Evolutionary conservation across 2,888 invertebrate genomes (phyloP), one percentile per base, ranked within the genome.

Genomic region (Gymnosoma rotundatum): DNA sequence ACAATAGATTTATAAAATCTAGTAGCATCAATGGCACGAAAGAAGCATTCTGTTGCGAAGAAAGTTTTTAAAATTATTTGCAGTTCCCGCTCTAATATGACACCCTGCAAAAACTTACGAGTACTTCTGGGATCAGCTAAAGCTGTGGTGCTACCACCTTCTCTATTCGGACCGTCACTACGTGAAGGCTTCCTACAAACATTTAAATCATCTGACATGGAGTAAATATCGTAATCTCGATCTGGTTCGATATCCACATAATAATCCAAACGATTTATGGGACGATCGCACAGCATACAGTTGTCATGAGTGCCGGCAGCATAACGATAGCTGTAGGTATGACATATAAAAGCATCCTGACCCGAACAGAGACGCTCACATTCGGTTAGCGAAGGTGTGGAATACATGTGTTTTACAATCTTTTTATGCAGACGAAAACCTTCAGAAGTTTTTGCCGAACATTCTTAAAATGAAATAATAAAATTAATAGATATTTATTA

Each of bases 191-290:
- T 89, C 4, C 89, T 85, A 87, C 95, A 95, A 63, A 91, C 92
- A 83, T 93, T 93, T 79, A 93, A 89, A 85, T 94, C 94, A 83
- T 94, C 93, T 0, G 94, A 94, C 94, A 96, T 95, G 0, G 95
- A 95, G 89, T 97, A 97, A 25, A 96, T 95, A 88, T 97, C 97
- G 56, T 95, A 96, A 80, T 96, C 95, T 18, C 95, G 94, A 89
- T 95, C 95, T 0, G 95, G 95, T 87, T 95, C 94, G 52, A 95
- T 92, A 87, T 97, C 97, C 0, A 95, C 94, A 83, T 96, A 95
- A 88, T 95, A 93, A 86, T 96, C 95, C 45, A 96, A 90, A 21
- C 94, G 94, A 86, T 95, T 93, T 86, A 96, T 95, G 0, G 95
- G 94, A 10, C 95, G 93, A 88, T 95, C 95, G 87, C 96, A 96